Percentiles rank a stretch among this genome's conserved stretches.
Conservation (phyloP, 2,113 vertebrate species). For the Puntigrus tetrazona region DNA sequence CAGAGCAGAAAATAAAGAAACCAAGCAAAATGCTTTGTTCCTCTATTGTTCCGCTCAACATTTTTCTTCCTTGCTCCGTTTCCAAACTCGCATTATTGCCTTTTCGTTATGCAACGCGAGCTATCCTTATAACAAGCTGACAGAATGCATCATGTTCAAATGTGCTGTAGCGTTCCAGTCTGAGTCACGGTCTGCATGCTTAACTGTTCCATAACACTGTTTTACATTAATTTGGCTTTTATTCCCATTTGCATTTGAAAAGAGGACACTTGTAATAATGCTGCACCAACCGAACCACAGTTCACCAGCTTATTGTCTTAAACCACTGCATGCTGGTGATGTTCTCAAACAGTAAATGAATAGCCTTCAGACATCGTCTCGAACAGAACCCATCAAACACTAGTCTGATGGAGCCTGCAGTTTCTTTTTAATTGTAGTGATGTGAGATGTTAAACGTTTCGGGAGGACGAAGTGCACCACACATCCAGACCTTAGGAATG, state of each 20-base stretch:
- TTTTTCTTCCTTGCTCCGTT: not conserved
- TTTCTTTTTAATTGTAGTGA: not conserved
- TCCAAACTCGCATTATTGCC: conserved; percentile 57
- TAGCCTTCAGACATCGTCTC: not conserved
- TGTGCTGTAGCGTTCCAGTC: conserved; percentile 28
- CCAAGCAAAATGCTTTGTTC: not conserved
- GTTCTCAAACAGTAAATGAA: not conserved
- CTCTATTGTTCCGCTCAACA: not conserved
- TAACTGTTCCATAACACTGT: not conserved
- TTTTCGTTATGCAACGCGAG: conserved; percentile 63
- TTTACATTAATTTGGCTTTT: not conserved
- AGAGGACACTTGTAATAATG: not conserved
- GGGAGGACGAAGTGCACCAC: not conserved
- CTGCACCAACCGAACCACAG: not conserved
- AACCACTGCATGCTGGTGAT: not conserved
- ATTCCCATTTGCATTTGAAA: not conserved
- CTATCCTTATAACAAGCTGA: conserved; percentile 65
- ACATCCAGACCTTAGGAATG: not conserved
- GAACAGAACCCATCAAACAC: not conserved
- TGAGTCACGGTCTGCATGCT: conserved; percentile 46
- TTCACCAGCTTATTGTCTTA: conserved; percentile 9
- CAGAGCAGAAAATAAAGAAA: not conserved
- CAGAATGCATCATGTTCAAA: conserved; percentile 64
- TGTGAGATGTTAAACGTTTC: not conserved
- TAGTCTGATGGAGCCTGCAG: not conserved